These are phyloP conservation scores for Clarias fuscus DNA, from an alignment of 2,797 vertebrate species.

Conservation along the genomic window DNA sequence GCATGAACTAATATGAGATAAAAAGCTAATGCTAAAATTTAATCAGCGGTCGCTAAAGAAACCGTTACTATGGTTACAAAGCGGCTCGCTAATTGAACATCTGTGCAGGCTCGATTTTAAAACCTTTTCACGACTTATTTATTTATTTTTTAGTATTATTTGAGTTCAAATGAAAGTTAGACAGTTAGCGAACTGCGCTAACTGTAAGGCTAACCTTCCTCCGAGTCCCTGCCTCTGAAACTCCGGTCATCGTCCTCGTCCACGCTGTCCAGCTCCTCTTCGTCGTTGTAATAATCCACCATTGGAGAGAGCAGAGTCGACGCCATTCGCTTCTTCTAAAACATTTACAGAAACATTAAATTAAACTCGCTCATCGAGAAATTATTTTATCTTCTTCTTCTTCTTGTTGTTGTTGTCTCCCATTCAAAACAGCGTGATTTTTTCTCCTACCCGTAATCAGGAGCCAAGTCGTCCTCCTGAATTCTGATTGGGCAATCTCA, in stretches of 20 bases:
- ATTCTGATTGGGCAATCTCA: not conserved
- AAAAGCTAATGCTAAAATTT: conserved; percentile 17
- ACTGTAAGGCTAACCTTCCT: conserved; percentile 79
- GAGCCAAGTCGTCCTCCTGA: not conserved
- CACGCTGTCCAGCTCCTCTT: conserved; percentile 91
- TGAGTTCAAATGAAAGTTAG: not conserved
- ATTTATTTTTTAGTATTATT: not conserved
- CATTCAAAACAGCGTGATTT: conserved; percentile 24
- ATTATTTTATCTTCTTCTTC: not conserved
- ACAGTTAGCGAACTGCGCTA: not conserved
- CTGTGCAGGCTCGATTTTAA: not conserved
- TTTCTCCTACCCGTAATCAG: not conserved
- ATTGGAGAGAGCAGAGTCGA: conserved; percentile 82
- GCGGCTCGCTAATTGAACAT: not conserved
- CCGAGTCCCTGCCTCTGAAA: conserved; percentile 90
- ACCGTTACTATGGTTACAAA: not conserved
- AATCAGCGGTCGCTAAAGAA: not conserved
- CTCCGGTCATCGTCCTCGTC: conserved; percentile 95
- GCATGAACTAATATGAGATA: not conserved
- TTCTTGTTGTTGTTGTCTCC: not conserved
- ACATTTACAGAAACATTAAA: conserved; percentile 7
- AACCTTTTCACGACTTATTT: not conserved
- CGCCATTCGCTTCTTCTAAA: conserved; percentile 68
- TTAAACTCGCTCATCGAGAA: conserved; percentile 14
- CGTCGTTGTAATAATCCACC: conserved; percentile 94